phyloP scores from a whole-genome alignment of 2,888 invertebrate genomes.

The Pheosia gnoma region DNA sequence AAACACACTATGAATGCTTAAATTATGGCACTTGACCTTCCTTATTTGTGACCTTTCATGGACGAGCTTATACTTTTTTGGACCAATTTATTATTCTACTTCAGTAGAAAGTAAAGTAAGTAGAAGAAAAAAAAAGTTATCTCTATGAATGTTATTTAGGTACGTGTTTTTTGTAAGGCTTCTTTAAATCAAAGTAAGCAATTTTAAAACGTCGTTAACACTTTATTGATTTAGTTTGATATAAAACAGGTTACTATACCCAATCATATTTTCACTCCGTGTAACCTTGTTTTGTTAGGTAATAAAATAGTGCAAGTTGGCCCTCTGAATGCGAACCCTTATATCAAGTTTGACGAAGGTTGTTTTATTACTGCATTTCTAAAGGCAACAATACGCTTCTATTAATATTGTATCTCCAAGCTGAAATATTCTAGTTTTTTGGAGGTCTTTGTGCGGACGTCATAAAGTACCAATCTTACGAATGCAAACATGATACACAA shows the following conservation, averaged over 20 bases:
- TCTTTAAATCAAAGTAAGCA: no score
- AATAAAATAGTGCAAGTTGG: background rate
- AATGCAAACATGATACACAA: conserved; percentile 18
- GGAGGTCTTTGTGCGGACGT: conserved; percentile 11
- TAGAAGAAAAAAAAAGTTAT: no score
- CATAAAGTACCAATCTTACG: conserved; percentile 26
- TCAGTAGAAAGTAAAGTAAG: no score
- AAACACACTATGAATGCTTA: conserved; percentile 40
- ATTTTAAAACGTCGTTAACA: no score
- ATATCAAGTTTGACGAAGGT: conserved; percentile 5
- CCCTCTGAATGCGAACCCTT: conserved; percentile 12
- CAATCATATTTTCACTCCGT: no score
- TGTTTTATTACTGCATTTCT: background rate
- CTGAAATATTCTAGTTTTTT: conserved; percentile 25
- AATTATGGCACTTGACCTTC: conserved; percentile 41
- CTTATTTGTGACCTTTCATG: conserved; percentile 25
- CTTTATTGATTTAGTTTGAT: background rate
- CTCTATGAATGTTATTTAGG: no score
- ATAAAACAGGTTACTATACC: no score
- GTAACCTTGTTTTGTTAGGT: background rate
- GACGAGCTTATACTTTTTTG: conserved; percentile 13
- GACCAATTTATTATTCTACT: conserved; percentile 15
- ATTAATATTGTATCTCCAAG: conserved; percentile 13
- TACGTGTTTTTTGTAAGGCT: no score
- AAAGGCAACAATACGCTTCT: conserved; percentile 4